Evolutionary conservation across 1,140 invertebrate genomes (phyloP).

Genomic region (Apis dorsata): DNA sequence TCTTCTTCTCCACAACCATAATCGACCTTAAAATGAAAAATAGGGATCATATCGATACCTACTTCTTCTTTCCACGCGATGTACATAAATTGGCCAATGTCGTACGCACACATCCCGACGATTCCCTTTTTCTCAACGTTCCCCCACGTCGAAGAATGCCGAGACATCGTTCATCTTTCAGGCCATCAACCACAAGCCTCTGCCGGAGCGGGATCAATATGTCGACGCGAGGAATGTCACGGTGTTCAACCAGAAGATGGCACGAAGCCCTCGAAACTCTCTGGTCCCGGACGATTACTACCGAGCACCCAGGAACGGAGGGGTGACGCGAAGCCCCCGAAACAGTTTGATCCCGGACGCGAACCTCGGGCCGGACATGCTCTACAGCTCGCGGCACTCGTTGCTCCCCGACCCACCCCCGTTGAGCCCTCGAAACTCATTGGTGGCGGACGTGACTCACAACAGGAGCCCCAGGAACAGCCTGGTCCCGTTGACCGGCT

Average conservation of each 20-base stretch:
- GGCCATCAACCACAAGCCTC: constrained; percentile 69
- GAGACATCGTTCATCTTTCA: constrained; percentile 51
- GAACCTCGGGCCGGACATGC: constrained; percentile 67
- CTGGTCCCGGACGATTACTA: constrained; percentile 74
- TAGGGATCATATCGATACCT: too few species aligned
- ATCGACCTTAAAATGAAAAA: too few species aligned
- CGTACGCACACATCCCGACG: neutral
- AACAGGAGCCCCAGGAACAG: constrained; percentile 85
- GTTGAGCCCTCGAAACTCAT: constrained; percentile 79
- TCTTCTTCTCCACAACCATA: too few species aligned
- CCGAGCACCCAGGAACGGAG: neutral
- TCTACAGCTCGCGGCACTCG: constrained; percentile 77
- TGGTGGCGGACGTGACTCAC: constrained; percentile 80
- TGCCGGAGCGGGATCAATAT: constrained; percentile 74
- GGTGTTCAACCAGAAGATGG: constrained; percentile 80
- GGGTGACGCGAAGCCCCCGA: constrained; percentile 73
- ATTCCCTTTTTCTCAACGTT: neutral
- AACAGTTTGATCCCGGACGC: constrained; percentile 75
- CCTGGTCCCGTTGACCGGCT: constrained; percentile 78
- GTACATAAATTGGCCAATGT: too few species aligned
- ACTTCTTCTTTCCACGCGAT: too few species aligned
- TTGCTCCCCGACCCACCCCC: constrained; percentile 72
- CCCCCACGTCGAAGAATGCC: neutral
- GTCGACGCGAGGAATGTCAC: constrained; percentile 63
- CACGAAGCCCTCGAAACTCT: constrained; percentile 83